These are phyloP conservation scores for Drosophila pegasa DNA, from an alignment of 2,888 invertebrate genomes.

Conservation along the genomic window DNA sequence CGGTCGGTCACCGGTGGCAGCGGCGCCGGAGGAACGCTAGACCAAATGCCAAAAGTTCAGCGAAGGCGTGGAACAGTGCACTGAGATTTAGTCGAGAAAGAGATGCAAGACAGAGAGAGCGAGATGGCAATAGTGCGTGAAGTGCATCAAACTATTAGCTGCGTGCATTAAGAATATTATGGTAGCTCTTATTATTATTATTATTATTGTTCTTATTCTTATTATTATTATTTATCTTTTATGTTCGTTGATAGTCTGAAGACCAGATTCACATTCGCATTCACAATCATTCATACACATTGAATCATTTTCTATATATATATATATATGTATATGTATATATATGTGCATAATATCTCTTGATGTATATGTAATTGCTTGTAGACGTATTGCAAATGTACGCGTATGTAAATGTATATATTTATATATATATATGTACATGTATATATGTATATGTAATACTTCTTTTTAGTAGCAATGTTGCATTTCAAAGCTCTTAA, in stretches of 20 bases:
- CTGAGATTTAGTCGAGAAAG: not conserved
- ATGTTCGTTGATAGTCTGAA: not conserved
- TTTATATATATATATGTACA: conserved; percentile 7
- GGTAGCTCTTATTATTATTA: not conserved
- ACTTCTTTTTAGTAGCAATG: conserved; percentile 19
- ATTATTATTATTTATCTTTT: not conserved
- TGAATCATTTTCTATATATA: not conserved
- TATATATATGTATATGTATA: not conserved
- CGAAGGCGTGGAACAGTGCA: no score
- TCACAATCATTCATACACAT: conserved; percentile 2
- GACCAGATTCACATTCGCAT: conserved; percentile 1
- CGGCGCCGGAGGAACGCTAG: conserved; percentile 38
- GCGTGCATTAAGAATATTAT: conserved; percentile 5
- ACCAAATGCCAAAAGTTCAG: no score
- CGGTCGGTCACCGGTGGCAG: conserved; percentile 11
- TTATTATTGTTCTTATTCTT: no score
- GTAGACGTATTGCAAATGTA: conserved; percentile 9
- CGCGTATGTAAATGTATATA: not conserved
- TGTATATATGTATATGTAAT: conserved; percentile 1
- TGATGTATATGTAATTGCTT: conserved; percentile 6
- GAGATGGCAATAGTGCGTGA: conserved; percentile 14
- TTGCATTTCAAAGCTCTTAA: conserved; percentile 32
- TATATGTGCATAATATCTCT: conserved; percentile 1
- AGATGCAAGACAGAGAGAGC: conserved; percentile 3
- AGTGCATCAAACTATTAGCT: conserved; percentile 12